A percentile compares a stretch with the other conserved stretches of the same genome.
Conservation (phyloP, 2,113 vertebrate species). For the Prionailurus bengalensis region DNA sequence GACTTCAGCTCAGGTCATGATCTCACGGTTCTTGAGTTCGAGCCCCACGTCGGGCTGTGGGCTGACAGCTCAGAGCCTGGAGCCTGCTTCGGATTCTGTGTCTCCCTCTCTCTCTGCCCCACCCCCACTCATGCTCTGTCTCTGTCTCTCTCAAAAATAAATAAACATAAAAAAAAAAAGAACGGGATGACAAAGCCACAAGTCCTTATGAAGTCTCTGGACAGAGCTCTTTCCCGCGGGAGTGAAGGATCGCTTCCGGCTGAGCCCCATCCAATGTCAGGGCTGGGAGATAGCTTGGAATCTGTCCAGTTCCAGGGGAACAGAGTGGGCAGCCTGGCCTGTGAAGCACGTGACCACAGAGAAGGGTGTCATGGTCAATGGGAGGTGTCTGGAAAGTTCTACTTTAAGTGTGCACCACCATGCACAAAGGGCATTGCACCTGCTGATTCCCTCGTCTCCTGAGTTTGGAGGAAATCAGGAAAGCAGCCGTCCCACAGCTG, state of each 20-base stretch:
- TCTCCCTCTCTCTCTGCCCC: too few relatives aligned
- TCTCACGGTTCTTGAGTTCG: rapidly evolving
- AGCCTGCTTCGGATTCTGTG: too few relatives aligned
- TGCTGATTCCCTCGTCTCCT: rapidly evolving
- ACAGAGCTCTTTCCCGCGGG: background rate
- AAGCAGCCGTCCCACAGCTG: rapidly evolving
- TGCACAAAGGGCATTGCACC: rapidly evolving
- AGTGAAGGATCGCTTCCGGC: rapidly evolving
- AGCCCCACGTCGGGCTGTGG: too few relatives aligned
- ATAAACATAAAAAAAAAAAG: too few relatives aligned
- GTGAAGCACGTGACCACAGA: background rate
- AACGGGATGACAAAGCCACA: background rate
- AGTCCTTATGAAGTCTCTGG: background rate
- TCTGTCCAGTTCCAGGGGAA: background rate
- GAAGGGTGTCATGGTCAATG: background rate
- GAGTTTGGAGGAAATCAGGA: background rate
- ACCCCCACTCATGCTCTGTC: too few relatives aligned
- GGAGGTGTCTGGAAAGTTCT: background rate
- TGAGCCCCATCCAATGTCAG: background rate
- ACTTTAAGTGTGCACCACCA: rapidly evolving
- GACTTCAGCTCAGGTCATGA: too few relatives aligned
- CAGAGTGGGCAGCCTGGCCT: rapidly evolving
- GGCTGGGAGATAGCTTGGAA: background rate
- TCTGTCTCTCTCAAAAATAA: too few relatives aligned
- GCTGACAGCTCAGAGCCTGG: too few relatives aligned